Percentiles rank a stretch among this genome's conserved stretches.
These are phyloP conservation scores for Parapristionchus giblindavisi DNA, from an alignment of 2,888 invertebrate genomes.

Conservation along the genomic window DNA sequence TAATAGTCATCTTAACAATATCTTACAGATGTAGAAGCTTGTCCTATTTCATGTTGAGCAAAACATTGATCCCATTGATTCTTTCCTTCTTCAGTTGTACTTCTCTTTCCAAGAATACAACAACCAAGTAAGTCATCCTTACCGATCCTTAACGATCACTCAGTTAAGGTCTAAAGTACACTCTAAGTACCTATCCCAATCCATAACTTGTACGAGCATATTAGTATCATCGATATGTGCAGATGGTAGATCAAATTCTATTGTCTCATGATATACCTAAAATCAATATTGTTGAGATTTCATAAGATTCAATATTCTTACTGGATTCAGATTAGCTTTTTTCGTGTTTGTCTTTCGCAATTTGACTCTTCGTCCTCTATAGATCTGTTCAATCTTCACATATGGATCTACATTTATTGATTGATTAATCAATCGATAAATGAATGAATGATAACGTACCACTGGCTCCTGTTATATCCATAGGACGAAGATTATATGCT, in stretches of 20 bases:
- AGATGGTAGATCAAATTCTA: constrained; percentile 88
- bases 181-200: constrained; percentile 82
- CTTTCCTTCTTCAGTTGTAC: constrained; percentile 63
- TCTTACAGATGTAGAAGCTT: too few relatives aligned
- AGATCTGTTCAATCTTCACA: constrained; percentile 88
- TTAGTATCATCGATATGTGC: constrained; percentile 85
- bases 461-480: constrained; percentile 92
- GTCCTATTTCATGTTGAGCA: constrained; percentile 40
- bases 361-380: constrained; percentile 87
- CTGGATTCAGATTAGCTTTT: constrained; percentile 58
- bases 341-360: constrained; percentile 92
- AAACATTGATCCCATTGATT: constrained; percentile 68
- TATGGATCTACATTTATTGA: constrained; percentile 81
- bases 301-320: constrained; percentile 27
- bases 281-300: neutral
- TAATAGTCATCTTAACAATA: too few relatives aligned
- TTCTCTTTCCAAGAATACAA: constrained; percentile 71
- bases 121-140: constrained; percentile 87
- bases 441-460: constrained; percentile 73
- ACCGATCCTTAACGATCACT: constrained; percentile 78
- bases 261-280: constrained; percentile 86
- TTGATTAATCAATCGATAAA: neutral
- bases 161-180: neutral
- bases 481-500: constrained; percentile 87
- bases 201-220: constrained; percentile 85